A percentile compares a stretch with the other conserved stretches of the same genome.
Conservation (phyloP, 1,140 invertebrate genomes). For the Diorhabda carinulata region DNA sequence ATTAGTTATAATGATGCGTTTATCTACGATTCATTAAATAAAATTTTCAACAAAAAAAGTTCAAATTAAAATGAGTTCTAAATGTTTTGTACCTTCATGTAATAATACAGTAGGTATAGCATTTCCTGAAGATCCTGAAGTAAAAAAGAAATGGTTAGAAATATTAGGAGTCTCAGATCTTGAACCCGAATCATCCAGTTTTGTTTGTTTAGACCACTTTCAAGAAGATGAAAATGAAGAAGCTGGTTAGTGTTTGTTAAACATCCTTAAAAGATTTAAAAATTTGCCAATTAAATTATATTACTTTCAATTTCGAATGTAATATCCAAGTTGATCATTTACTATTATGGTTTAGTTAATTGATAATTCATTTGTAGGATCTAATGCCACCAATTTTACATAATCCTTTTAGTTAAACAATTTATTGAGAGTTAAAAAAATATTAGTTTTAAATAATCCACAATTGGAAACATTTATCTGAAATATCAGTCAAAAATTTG, state of each 20-base stretch:
- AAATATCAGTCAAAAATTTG: too few relatives aligned
- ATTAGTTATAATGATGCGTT: not conserved
- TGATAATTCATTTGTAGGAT: too few relatives aligned
- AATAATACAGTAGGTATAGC: conserved; percentile 36
- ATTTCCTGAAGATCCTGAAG: conserved; percentile 36
- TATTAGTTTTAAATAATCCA: too few relatives aligned
- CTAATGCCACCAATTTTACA: too few relatives aligned
- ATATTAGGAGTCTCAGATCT: conserved; percentile 26
- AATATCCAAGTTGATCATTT: too few relatives aligned
- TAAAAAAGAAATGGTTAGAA: conserved; percentile 34
- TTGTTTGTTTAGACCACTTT: conserved; percentile 43
- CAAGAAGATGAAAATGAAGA: conserved; percentile 23
- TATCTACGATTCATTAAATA: not conserved
- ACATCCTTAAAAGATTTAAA: not conserved
- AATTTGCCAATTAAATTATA: too few relatives aligned
- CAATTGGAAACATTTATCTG: too few relatives aligned
- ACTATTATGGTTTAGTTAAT: too few relatives aligned
- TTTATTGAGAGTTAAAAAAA: too few relatives aligned
- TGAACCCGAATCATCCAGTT: conserved; percentile 25
- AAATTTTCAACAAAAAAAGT: not conserved
- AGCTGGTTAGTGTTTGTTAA: conserved; percentile 9
- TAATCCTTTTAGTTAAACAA: too few relatives aligned
- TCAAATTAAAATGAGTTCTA: conserved; percentile 5
- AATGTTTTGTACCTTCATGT: conserved; percentile 41
- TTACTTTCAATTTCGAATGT: too few relatives aligned